A percentile compares a stretch with the other conserved stretches of the same genome.
These are phyloP conservation scores for Aplysia californica DNA, from an alignment of 1,140 invertebrate species.

Conservation along the genomic window DNA sequence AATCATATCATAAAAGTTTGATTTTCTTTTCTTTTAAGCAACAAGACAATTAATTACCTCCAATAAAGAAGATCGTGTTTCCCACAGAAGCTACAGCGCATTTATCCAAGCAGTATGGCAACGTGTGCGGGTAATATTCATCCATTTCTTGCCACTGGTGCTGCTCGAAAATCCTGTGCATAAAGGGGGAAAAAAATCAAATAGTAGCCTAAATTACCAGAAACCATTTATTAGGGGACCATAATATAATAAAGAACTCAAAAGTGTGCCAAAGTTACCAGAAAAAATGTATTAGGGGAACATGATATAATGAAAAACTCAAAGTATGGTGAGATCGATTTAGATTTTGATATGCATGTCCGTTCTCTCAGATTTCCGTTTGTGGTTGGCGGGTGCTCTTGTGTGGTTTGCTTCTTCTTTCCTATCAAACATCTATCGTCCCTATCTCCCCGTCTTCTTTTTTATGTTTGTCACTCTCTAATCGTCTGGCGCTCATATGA, in stretches of 20 bases:
- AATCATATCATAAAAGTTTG: too few relatives aligned
- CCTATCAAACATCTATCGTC: too few relatives aligned
- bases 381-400: too few relatives aligned
- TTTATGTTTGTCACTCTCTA: too few relatives aligned
- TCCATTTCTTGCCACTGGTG: constrained; percentile 47
- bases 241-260: not conserved
- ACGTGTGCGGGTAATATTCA: constrained; percentile 41
- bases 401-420: too few relatives aligned
- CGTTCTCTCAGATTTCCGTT: too few relatives aligned
- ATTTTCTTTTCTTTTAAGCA: too few relatives aligned
- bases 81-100: not conserved
- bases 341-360: too few relatives aligned
- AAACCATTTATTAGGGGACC: not conserved
- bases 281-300: not conserved
- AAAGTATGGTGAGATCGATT: too few relatives aligned
- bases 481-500: too few relatives aligned
- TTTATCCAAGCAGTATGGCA: constrained; percentile 36
- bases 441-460: too few relatives aligned
- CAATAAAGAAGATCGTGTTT: not conserved
- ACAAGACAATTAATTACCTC: too few relatives aligned
- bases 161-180: constrained; percentile 40
- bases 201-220: not conserved
- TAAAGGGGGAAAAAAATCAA: not conserved
- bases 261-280: not conserved
- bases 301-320: not conserved